Percentiles rank a stretch among this genome's conserved stretches.
These are phyloP conservation scores for Pristionchus exspectatus DNA, from an alignment of 2,888 invertebrate genomes.

Conservation along the genomic window DNA sequence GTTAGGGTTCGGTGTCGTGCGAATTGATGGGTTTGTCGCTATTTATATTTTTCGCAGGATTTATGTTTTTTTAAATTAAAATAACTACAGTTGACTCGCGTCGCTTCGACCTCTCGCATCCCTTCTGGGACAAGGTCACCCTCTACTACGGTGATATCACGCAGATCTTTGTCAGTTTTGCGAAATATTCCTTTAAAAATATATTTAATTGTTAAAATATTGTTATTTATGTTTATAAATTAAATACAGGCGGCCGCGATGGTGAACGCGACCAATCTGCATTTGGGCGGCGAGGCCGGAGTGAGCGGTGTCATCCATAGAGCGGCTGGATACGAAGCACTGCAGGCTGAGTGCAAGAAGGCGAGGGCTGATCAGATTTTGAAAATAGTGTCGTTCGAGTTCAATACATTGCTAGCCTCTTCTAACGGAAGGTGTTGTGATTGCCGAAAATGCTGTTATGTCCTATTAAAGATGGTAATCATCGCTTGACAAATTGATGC, in stretches of 20 bases:
- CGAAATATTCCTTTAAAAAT: not conserved
- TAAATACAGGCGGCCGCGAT: slow-evolving; percentile 87
- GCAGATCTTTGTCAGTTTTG: slow-evolving; percentile 82
- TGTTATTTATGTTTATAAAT: too few relatives aligned
- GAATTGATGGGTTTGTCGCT: too few relatives aligned
- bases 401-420: too few relatives aligned
- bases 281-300: slow-evolving; percentile 86
- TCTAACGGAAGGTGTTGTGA: too few relatives aligned
- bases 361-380: slow-evolving; percentile 78
- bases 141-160: slow-evolving; percentile 87
- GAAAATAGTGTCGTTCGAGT: too few relatives aligned
- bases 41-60: too few relatives aligned
- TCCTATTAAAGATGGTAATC: too few relatives aligned
- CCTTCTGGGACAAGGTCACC: slow-evolving; percentile 59
- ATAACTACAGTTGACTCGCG: slow-evolving; percentile 59
- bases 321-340: slow-evolving; percentile 85
- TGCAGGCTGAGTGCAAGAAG: slow-evolving; percentile 84
- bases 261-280: slow-evolving; percentile 91
- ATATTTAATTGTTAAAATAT: not conserved
- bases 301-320: slow-evolving; percentile 92
- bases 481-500: too few relatives aligned
- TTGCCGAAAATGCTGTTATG: too few relatives aligned
- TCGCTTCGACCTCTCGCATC: slow-evolving; percentile 57
- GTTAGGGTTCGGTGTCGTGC: too few relatives aligned
- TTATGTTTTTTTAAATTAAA: too few relatives aligned